Percentiles rank a stretch among this genome's conserved stretches.
phyloP scores from a whole-genome alignment of 2,113 vertebrate genomes.

The Xenopus borealis region DNA sequence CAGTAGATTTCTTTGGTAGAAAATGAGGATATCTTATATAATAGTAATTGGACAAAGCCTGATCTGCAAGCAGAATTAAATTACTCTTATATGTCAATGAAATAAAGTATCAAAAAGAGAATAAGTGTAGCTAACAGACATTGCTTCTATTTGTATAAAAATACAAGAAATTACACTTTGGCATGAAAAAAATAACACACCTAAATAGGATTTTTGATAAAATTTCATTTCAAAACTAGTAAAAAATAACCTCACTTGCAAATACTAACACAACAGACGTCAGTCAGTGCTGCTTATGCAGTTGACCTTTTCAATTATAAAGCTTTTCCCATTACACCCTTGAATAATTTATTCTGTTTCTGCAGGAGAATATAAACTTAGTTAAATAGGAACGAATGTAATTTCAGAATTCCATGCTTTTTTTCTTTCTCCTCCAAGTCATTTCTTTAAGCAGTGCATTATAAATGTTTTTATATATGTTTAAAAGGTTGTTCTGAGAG shows the following conservation, averaged over 20 bases:
- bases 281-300: constrained; percentile 15
- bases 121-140: too few species aligned
- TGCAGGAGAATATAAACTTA: constrained; percentile 28
- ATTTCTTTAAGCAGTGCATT: constrained; percentile 3
- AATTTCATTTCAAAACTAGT: too few species aligned
- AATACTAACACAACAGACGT: constrained; percentile 1
- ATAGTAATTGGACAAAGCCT: too few species aligned
- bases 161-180: too few species aligned
- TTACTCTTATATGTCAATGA: too few species aligned
- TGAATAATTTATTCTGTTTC: constrained; percentile 35
- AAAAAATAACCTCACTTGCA: not conserved
- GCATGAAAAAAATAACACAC: too few species aligned
- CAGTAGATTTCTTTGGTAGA: too few species aligned
- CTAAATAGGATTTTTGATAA: too few species aligned
- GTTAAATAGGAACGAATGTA: constrained; percentile 17
- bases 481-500: not conserved
- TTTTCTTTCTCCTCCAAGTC: not conserved
- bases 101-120: too few species aligned
- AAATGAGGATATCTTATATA: too few species aligned
- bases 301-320: constrained; percentile 24
- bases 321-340: constrained; percentile 20
- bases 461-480: not conserved
- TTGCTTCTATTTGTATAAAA: too few species aligned
- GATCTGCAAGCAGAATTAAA: too few species aligned
- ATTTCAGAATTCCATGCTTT: constrained; percentile 13